phyloP scores from a whole-genome alignment of 2,888 invertebrate genomes.

The Thymelicus lineola region DNA sequence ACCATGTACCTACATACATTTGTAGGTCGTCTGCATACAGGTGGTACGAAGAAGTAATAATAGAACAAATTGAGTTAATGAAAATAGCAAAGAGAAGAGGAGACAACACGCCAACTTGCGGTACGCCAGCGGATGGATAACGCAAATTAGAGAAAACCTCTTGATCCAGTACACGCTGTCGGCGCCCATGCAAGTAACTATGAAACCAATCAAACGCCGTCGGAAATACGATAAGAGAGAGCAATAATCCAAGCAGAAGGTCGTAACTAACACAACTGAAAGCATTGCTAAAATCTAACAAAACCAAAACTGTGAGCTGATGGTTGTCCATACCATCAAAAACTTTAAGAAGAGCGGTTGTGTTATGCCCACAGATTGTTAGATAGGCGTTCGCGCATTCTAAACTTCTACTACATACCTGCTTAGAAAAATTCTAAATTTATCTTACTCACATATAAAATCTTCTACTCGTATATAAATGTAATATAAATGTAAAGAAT shows the following conservation, averaged over 20 bases:
- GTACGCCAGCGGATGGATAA: constrained; percentile 3
- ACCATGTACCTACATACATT: constrained; percentile 6
- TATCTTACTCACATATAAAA: no score
- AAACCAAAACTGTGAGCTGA: not conserved
- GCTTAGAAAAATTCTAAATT: no score
- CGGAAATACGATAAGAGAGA: not conserved
- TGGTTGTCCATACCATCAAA: not conserved
- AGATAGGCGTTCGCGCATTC: no score
- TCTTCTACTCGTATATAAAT: no score
- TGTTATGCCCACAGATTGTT: not conserved
- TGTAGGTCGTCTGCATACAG: constrained; percentile 17
- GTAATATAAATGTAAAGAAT: no score
- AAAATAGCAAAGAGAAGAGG: not conserved
- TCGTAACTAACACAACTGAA: not conserved
- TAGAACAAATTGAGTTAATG: constrained; percentile 13
- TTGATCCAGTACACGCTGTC: not conserved
- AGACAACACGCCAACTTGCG: constrained; percentile 21
- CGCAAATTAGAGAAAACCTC: not conserved
- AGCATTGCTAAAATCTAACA: not conserved
- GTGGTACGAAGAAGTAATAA: constrained; percentile 10
- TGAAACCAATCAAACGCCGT: constrained; percentile 11
- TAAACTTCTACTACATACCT: no score
- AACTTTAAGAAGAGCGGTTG: not conserved
- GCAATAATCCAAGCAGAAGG: not conserved
- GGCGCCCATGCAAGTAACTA: no score